Evolutionary conservation across 1,140 invertebrate genomes (phyloP).

Genomic region (Hestina assimilis): DNA sequence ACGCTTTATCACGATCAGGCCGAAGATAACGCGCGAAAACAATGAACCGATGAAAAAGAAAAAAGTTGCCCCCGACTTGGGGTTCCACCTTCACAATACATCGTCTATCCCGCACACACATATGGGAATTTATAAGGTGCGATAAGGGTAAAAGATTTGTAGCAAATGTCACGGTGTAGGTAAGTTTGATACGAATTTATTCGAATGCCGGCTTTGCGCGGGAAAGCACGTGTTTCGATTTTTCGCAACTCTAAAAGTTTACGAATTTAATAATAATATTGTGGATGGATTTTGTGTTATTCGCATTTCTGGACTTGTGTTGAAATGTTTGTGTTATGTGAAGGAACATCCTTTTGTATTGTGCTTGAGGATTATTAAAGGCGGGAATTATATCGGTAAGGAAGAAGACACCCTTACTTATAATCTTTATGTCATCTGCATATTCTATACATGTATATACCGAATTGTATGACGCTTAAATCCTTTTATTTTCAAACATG

Average conservation of each 20-base stretch:
- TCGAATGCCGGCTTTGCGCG: conserved; percentile 71
- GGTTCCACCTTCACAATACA: conserved; percentile 59
- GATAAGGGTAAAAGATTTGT: conserved; percentile 39
- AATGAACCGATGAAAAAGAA: conserved; percentile 48
- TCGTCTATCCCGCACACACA: conserved; percentile 35
- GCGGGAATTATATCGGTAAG: conserved; percentile 52
- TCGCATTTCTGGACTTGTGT: conserved; percentile 29
- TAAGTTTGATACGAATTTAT: conserved; percentile 58
- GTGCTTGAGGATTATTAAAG: conserved; percentile 50
- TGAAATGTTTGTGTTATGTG: conserved; percentile 52
- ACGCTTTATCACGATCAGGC: conserved; percentile 50
- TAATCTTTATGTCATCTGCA: conserved; percentile 13
- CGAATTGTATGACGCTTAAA: no score
- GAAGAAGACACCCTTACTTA: conserved; percentile 33
- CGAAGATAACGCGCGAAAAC: conserved; percentile 66
- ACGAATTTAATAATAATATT: neutral
- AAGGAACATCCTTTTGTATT: conserved; percentile 43
- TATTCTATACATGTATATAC: neutral
- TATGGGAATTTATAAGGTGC: neutral
- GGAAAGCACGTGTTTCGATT: conserved; percentile 63
- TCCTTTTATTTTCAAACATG: no score
- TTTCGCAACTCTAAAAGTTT: conserved; percentile 31
- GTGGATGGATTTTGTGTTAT: conserved; percentile 8
- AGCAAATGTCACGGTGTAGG: conserved; percentile 61
- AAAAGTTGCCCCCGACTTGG: conserved; percentile 50